Base-by-base conservation (phyloP, 2,888 invertebrate species). In the Tromatobia lineatoria region DNA sequence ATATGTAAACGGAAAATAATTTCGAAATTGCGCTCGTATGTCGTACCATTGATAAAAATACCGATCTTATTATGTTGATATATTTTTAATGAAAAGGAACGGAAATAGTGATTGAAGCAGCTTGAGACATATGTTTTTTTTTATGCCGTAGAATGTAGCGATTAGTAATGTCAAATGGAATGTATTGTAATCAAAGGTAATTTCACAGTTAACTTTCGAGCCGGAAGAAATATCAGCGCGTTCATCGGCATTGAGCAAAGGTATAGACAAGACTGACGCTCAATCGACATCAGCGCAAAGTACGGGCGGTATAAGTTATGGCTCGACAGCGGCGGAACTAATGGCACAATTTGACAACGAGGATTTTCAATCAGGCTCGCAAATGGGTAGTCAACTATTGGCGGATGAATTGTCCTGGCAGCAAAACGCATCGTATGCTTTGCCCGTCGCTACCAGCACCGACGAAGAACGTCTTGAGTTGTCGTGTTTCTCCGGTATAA, bases 321-420 rank as follows among this genome's bases (percentile, higher is more conserved):
- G 90, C 52, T 82, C 91, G n/a, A 88, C 88, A 0, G 88, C 90
- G 1, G 90, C 90, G 0, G 91, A 91, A n/a, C 79, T 92, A 1
- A 90, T 92, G 90, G 91, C 88, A 10, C 90, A 92, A 77, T 92
- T 91, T 69, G 88, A 82, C 1, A 88, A 90, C 29, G 93, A 92
- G 81, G 92, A 93, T 8, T 93, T 93, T 83, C 79, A 88, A 70
- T 90, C 93, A 1, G 91, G 90, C 3, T 94, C 94, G 73, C 91
- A 94, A 86, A 92, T 94, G 83, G 90, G 85, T 2, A 93, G 92
- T 78, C 93, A 94, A 87, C 86, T 95, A 59, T 77, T 92, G 59
- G 91, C 92, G 8, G 94, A 94, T 88, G 94, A 94, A 88, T 54
- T 91, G 8, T 94, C 93, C 0, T 94, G 94, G 93, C 91, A 91